These are phyloP conservation scores for Ornithoptera priamus DNA, from an alignment of 2,888 invertebrate genomes.

Conservation along the genomic window DNA sequence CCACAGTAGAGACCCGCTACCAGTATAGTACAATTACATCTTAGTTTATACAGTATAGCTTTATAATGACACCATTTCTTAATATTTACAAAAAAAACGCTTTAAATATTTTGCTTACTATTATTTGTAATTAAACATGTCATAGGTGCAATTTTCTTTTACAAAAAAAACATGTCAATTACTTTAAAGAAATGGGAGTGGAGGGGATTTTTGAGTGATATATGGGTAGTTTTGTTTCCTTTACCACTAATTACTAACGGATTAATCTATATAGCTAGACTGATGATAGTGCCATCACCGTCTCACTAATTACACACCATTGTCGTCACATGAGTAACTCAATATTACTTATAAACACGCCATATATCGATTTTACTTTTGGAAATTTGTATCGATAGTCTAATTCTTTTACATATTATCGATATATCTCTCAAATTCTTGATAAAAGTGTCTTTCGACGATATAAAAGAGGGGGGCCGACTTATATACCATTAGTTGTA, in stretches of 20 bases:
- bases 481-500: too few relatives aligned
- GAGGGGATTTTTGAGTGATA: not conserved
- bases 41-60: too few relatives aligned
- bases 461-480: too few relatives aligned
- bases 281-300: slow-evolving; percentile 4
- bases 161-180: not conserved
- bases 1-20: too few relatives aligned
- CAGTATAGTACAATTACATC: too few relatives aligned
- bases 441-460: too few relatives aligned
- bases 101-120: too few relatives aligned
- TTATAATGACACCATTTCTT: too few relatives aligned
- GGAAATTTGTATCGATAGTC: not conserved
- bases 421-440: not conserved
- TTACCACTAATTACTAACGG: not conserved
- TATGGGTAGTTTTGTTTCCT: not conserved
- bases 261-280: not conserved
- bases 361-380: not conserved
- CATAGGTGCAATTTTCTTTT: too few relatives aligned
- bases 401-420: not conserved
- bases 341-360: not conserved
- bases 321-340: not conserved
- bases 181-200: not conserved
- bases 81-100: too few relatives aligned
- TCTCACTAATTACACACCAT: slow-evolving; percentile 7
- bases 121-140: too few relatives aligned